Conservation (phyloP, 2,797 vertebrate genomes). For the Myioborus miniatus region DNA sequence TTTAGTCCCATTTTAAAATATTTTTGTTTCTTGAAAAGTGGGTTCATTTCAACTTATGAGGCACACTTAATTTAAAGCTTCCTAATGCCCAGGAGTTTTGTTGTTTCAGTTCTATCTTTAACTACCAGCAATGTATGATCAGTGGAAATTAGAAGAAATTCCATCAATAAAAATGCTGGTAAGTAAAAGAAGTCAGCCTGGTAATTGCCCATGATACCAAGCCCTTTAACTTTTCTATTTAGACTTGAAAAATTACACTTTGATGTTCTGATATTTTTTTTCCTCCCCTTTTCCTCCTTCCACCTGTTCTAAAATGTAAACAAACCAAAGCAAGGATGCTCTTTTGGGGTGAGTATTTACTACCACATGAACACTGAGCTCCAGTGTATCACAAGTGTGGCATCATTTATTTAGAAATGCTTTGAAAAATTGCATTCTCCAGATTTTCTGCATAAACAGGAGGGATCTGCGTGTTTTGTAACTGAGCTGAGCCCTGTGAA, state of each 20-base stretch:
- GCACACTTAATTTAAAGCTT: background rate
- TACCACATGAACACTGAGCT: background rate
- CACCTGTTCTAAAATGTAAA: background rate
- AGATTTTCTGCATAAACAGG: slow-evolving; percentile 36
- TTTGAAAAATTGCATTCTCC: slow-evolving; percentile 1
- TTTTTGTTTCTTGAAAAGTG: background rate
- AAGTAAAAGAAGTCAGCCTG: background rate
- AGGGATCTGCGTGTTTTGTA: slow-evolving; percentile 21
- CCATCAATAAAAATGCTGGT: background rate
- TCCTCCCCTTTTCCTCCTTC: background rate
- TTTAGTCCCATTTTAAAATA: background rate
- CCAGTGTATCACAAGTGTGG: background rate
- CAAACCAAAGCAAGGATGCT: background rate
- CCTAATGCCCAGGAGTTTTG: background rate
- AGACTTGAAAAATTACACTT: background rate
- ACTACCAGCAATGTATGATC: background rate
- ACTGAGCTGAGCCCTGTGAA: background rate
- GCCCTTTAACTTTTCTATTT: background rate
- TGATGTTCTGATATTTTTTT: background rate
- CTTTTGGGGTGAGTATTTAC: background rate
- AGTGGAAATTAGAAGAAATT: background rate
- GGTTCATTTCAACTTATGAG: background rate
- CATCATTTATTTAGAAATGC: background rate
- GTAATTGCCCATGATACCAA: background rate
- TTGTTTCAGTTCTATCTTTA: background rate